Evolutionary conservation across 2,888 invertebrate genomes (phyloP).

Genomic region (Drosophila emarginata): DNA sequence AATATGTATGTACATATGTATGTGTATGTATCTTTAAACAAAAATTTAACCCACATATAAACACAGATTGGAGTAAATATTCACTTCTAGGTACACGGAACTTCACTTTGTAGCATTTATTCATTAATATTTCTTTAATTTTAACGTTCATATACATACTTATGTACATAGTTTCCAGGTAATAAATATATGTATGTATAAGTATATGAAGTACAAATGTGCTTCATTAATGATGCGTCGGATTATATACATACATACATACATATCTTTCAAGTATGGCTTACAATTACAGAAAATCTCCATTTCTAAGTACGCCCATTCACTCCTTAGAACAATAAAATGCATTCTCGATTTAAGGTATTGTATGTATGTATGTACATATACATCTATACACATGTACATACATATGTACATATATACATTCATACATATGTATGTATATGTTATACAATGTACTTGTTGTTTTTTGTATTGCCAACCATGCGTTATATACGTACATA

Average conservation of each 20-base stretch:
- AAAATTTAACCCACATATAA: too few relatives aligned
- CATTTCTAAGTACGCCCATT: not conserved
- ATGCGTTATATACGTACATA: not conserved
- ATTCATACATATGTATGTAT: not conserved
- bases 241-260: too few relatives aligned
- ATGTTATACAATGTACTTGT: conserved; percentile 3
- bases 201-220: too few relatives aligned
- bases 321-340: not conserved
- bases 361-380: not conserved
- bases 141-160: too few relatives aligned
- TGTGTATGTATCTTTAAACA: too few relatives aligned
- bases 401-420: too few relatives aligned
- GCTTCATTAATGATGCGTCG: too few relatives aligned
- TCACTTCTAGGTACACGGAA: not conserved
- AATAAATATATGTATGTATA: too few relatives aligned
- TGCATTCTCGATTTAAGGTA: not conserved
- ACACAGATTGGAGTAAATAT: too few relatives aligned
- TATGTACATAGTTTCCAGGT: too few relatives aligned
- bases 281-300: not conserved
- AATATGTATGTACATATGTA: too few relatives aligned
- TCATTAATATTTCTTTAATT: not conserved
- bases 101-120: not conserved
- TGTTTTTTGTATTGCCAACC: conserved; percentile 11
- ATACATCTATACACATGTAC: too few relatives aligned
- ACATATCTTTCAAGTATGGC: not conserved